Conservation (phyloP, 1,140 invertebrate genomes). For the Drosophila rufa region DNA sequence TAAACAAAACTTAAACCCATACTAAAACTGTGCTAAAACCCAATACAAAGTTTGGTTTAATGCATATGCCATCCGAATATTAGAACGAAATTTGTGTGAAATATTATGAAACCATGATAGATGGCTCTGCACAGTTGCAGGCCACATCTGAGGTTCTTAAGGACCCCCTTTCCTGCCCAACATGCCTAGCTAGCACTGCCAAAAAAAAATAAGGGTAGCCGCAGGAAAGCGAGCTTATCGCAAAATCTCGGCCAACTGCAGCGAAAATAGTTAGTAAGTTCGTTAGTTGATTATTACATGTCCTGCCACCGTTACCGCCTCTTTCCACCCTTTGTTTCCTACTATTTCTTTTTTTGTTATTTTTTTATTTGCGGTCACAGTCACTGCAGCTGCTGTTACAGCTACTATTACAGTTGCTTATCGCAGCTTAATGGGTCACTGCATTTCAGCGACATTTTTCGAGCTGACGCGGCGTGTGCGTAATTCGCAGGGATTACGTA, state of each 20-base stretch:
- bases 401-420: conserved; percentile 42
- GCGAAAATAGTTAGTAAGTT: conserved; percentile 45
- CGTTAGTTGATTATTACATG: conserved; percentile 40
- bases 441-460: conserved; percentile 52
- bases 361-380: conserved; percentile 10
- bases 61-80: background rate
- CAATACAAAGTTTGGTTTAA: background rate
- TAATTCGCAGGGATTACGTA: conserved; percentile 66
- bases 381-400: conserved; percentile 2
- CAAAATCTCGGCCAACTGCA: conserved; percentile 47
- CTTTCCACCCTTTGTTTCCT: background rate
- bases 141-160: background rate
- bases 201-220: conserved; percentile 6
- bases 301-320: conserved; percentile 14
- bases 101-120: background rate
- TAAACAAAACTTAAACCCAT: background rate
- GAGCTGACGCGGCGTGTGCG: conserved; percentile 56
- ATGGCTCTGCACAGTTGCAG: background rate
- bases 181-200: background rate
- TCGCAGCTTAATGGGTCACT: conserved; percentile 51
- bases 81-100: background rate
- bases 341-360: background rate
- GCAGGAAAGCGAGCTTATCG: conserved; percentile 46
- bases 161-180: background rate
- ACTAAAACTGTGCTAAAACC: background rate